Evolutionary conservation across 2,888 invertebrate genomes (phyloP), one percentile per base, ranked within the genome.

Genomic region (Drosophila merina): DNA sequence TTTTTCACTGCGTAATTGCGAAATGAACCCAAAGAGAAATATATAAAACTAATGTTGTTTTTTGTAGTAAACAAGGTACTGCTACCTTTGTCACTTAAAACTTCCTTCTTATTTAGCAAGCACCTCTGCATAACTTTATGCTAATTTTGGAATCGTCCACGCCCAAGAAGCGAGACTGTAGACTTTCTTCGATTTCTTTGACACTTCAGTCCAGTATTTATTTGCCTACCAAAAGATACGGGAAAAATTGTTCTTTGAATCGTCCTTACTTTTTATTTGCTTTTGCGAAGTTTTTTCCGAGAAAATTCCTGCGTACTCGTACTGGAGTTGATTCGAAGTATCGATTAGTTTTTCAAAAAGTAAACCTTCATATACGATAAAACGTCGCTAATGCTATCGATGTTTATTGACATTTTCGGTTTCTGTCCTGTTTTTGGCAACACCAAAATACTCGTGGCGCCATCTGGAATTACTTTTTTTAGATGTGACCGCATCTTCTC

Each of bases 1-100:
- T 69, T 67, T 76, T 74, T 71, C 87, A 86, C 62, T 70, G 57
- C 73, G 64, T 40, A 74, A 44, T 72, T 66, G 44, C 44, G 14
- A 58, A 50, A 45, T 45, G 44, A 36, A 63, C 44, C 52, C 45
- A 62, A 45, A 51, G n/a, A 14, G 52, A 63, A 63, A 38, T 25
- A 14, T 14, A 66, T 40, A 60, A 57, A 64, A 57, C 28, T 28
- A 38, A 42, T 47, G 48, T 48, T 48, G 49, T 74, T 72, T 69
- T 74, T 72, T 69, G 38, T 20, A 63, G 56, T 72, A 36, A 69
- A 52, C 47, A 31, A 10, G 12, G 31, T 58, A 52, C 77, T 64
- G 68, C 52, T 71, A 73, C 57, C 7, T 68, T 69, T 54, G 66
- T 70, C 80, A 81, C 84, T 81, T 57, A 36, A 14, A 30, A n/a